Evolutionary conservation across 35 echinoderm and acorn worm species (phyloP), one percentile per base, ranked within the genome.

Genomic region (Heliocidaris tuberculata): DNA sequence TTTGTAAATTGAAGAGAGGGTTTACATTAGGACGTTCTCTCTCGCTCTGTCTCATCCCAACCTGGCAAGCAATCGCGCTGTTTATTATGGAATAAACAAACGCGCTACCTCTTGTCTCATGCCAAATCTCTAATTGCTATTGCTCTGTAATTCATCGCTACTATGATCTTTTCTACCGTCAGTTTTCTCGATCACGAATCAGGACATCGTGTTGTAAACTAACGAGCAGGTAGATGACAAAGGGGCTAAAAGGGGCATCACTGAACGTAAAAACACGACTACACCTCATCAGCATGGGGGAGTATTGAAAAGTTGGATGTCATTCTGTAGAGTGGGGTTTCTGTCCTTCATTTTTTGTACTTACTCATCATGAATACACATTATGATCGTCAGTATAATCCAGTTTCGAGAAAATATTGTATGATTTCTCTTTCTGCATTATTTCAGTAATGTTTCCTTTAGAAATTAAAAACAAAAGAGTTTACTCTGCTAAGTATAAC

Each of bases 41-140:
- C 91, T 93, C 91, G 30, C 91, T 32, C 21, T 93, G 50, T 93
- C 48, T 93, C 29, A 59, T 49, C 50, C 48, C 31, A 11, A 30
- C 31, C 50, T 93, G 50, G 29, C 50, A 48, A 30, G n/a, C 91
- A 93, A 93, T 93, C 91, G 48, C 2, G 31, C 17, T 93, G 91
- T 93, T 52, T 93, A 93, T 93, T 31, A 48, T 48, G 91, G 48
- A 52, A 59, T 93, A 93, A 93, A 93, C 91, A 93, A 59, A 93
- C 31, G 15, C 50, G 29, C 50, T 49, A 13, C 12, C 21, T 50
- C 47, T 30, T 31, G n/a, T 15, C 91, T 48, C 48, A 30, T 17
- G 21, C 30, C 91, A 49, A 93, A 93, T 93, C 91, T 93, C 48
- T 93, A 93, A 93, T 93, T 93, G 91, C 31, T 93, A 93, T 93